Evolutionary conservation across 1,140 invertebrate genomes (phyloP).

Genomic region (Babylonia areolata): DNA sequence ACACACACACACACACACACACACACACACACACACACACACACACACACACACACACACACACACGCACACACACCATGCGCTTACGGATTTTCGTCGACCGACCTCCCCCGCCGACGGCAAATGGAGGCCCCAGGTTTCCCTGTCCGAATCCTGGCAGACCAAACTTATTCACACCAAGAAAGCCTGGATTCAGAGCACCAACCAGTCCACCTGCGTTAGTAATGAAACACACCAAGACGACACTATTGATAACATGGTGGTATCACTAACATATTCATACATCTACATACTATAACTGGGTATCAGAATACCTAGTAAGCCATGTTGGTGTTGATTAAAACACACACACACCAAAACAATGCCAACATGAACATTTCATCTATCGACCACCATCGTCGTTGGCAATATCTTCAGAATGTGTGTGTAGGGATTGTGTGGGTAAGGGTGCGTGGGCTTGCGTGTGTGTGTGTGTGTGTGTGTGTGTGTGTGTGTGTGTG

Average conservation of each 20-base stretch:
- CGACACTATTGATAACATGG: too few relatives aligned
- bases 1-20: background rate
- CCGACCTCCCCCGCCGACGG: background rate
- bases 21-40: background rate
- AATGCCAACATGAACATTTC: too few relatives aligned
- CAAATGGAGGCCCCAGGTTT: background rate
- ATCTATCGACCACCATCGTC: background rate
- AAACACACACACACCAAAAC: background rate
- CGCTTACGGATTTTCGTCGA: background rate
- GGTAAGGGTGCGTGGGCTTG: background rate
- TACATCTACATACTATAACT: too few relatives aligned
- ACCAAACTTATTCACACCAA: background rate
- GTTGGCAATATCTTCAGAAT: background rate
- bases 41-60: background rate
- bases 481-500: background rate
- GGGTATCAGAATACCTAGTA: too few relatives aligned
- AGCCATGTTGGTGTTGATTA: background rate
- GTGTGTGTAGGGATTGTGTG: background rate
- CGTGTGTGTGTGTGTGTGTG: background rate
- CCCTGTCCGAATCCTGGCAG: background rate
- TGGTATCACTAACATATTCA: too few relatives aligned
- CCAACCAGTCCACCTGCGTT: background rate
- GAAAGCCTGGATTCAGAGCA: background rate
- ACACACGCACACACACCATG: background rate
- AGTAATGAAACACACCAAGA: background rate